phyloP scores from a whole-genome alignment of 2,888 invertebrate genomes.

The Drosophila sordidapex region DNA sequence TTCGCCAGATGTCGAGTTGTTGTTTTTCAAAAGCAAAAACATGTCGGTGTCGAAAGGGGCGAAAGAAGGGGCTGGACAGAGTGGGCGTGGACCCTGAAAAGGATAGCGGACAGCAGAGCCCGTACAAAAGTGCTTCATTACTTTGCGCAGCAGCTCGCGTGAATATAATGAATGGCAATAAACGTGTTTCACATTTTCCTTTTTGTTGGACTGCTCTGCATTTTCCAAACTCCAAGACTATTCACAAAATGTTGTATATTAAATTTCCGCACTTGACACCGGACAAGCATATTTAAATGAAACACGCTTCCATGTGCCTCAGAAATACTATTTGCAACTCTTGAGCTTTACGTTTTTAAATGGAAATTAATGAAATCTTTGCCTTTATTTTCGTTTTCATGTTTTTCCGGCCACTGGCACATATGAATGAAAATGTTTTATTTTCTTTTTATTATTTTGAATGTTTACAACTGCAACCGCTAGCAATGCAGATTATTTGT shows the following conservation, averaged over 20 bases:
- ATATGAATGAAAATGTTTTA: neutral
- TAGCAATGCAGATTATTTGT: conserved; percentile 23
- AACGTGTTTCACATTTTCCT: conserved; percentile 80
- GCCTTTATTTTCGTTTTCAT: neutral
- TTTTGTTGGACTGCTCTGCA: conserved; percentile 21
- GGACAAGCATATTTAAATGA: conserved; percentile 9
- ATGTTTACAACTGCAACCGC: conserved; percentile 32
- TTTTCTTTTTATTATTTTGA: conserved; percentile 5
- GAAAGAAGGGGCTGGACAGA: neutral
- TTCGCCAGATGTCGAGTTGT: conserved; percentile 36
- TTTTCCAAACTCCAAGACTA: conserved; percentile 27
- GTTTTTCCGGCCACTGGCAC: conserved; percentile 1
- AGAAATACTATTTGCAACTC: conserved; percentile 11
- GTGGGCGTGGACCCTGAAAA: conserved; percentile 42
- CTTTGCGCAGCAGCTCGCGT: conserved; percentile 81
- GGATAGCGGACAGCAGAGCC: conserved; percentile 38
- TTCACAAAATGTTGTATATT: conserved; percentile 46
- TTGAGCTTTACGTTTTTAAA: neutral
- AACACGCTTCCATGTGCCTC: conserved; percentile 3
- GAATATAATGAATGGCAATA: conserved; percentile 81
- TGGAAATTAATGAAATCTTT: conserved; percentile 47
- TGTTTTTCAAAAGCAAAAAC: conserved; percentile 51
- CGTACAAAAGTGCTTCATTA: conserved; percentile 75
- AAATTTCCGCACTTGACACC: conserved; percentile 35
- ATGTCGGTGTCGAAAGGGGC: conserved; percentile 37